Evolutionary conservation across 2,113 vertebrate genomes (phyloP).

Genomic region (Leptobrachium ailaonicum): DNA sequence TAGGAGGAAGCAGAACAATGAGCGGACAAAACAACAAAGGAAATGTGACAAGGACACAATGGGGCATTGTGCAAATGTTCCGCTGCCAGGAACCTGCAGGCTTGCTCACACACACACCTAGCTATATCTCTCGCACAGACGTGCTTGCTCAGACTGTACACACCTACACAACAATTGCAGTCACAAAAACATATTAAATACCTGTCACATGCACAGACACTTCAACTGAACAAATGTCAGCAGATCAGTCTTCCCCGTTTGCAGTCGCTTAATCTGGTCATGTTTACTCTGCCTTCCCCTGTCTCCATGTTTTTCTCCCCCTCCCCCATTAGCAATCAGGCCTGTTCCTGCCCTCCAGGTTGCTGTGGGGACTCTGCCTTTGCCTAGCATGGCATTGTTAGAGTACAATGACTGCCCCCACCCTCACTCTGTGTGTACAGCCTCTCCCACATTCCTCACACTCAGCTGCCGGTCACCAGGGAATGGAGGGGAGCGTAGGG

Average conservation of each 20-base stretch:
- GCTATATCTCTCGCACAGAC: not conserved
- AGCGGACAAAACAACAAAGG: constrained; percentile 42
- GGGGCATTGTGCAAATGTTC: constrained; percentile 33
- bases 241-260: not conserved
- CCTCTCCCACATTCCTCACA: constrained; percentile 44
- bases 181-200: not conserved
- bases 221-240: not conserved
- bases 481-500: constrained; percentile 15
- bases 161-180: not conserved
- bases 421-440: constrained; percentile 17
- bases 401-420: constrained; percentile 36
- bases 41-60: constrained; percentile 40
- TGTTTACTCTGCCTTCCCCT: not conserved
- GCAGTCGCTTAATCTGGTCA: not conserved
- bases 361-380: constrained; percentile 41
- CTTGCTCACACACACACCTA: not conserved
- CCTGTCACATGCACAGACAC: not conserved
- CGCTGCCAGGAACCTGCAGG: constrained; percentile 24
- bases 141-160: not conserved
- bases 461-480: constrained; percentile 30
- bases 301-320: constrained; percentile 17
- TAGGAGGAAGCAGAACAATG: constrained; percentile 42
- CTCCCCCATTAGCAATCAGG: constrained; percentile 22
- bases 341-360: constrained; percentile 33
- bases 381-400: constrained; percentile 32